Evolutionary conservation across 37 sponge, comb jelly and placozoan species (phyloP).

Genomic region (Hexactinellida sp.): DNA sequence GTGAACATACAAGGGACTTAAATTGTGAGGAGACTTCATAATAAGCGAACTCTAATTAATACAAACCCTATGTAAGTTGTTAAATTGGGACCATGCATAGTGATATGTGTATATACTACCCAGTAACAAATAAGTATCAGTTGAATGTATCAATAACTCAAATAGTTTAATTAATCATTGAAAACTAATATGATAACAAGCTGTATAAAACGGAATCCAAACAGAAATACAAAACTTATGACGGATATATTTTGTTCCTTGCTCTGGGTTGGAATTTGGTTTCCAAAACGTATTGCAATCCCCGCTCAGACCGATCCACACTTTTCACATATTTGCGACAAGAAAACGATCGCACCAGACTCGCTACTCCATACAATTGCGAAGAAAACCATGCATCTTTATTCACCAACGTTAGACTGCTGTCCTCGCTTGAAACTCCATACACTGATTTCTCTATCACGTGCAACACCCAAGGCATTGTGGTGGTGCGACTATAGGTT

Average conservation of each 20-base stretch:
- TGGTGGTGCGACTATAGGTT: not conserved
- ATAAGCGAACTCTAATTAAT: too few relatives aligned
- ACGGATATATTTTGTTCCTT: not conserved
- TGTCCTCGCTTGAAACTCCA: not conserved
- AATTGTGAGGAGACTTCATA: too few relatives aligned
- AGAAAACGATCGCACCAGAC: not conserved
- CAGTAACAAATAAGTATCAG: too few relatives aligned
- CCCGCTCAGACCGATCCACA: not conserved
- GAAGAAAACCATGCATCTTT: slow-evolving; percentile 8
- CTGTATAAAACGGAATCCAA: not conserved
- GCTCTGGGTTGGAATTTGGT: not conserved
- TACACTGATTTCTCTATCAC: not conserved
- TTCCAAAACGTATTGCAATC: slow-evolving; percentile 4
- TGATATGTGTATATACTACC: too few relatives aligned
- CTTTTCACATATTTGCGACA: slow-evolving; percentile 1
- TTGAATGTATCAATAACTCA: not conserved
- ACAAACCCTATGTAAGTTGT: too few relatives aligned
- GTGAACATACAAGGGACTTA: too few relatives aligned
- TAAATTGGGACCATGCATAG: too few relatives aligned
- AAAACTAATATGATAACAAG: not conserved
- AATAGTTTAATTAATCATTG: not conserved
- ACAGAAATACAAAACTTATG: too few relatives aligned
- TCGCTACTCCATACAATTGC: not conserved
- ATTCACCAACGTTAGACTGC: not conserved
- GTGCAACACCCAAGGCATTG: not conserved